Conservation (phyloP, 1,140 invertebrate genomes). For the Bombus affinis region DNA sequence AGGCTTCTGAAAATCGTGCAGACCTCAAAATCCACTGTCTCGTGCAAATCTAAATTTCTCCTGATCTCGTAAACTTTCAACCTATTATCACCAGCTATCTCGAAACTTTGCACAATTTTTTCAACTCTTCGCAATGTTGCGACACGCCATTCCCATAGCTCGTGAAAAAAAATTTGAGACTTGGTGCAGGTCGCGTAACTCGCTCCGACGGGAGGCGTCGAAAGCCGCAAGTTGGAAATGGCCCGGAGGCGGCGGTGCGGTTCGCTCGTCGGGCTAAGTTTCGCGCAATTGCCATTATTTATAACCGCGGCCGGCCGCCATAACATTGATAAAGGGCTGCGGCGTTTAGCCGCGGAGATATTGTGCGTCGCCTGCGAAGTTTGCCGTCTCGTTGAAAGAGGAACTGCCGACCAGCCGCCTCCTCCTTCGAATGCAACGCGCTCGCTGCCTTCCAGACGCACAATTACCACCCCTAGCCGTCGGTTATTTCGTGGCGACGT, state of each 20-base stretch:
- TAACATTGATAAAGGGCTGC: constrained; percentile 81
- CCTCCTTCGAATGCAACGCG: constrained; percentile 43
- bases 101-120: too few relatives aligned
- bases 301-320: constrained; percentile 75
- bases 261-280: constrained; percentile 62
- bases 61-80: too few relatives aligned
- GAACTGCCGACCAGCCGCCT: background rate
- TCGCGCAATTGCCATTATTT: constrained; percentile 79
- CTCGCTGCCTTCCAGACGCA: constrained; percentile 2
- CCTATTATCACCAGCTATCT: too few relatives aligned
- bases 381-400: constrained; percentile 31
- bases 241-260: constrained; percentile 54
- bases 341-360: constrained; percentile 73
- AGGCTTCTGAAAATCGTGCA: too few relatives aligned
- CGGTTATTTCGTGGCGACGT: constrained; percentile 13
- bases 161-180: background rate
- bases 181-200: constrained; percentile 1
- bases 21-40: too few relatives aligned
- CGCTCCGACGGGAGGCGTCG: constrained; percentile 41
- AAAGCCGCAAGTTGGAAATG: constrained; percentile 63
- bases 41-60: too few relatives aligned
- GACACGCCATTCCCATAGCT: too few relatives aligned
- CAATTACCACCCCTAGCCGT: constrained; percentile 5
- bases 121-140: too few relatives aligned
- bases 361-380: constrained; percentile 71